These are phyloP conservation scores for Osmerus mordax DNA, from an alignment of 2,113 vertebrate genomes.

Conservation along the genomic window DNA sequence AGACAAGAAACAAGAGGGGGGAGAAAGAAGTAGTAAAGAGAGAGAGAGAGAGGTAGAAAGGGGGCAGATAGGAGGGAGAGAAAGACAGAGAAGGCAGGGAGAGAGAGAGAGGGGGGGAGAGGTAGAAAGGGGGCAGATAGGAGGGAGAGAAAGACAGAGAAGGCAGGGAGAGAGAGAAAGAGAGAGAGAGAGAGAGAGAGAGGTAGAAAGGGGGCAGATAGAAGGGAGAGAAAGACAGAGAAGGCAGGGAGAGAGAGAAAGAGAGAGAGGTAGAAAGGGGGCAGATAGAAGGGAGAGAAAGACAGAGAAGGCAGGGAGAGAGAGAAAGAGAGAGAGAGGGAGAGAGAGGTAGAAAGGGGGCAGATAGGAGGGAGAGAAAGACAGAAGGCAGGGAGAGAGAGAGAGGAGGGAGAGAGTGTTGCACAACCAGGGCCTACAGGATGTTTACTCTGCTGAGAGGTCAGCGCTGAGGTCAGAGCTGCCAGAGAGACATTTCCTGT, in stretches of 20 bases:
- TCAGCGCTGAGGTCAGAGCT: constrained; percentile 5
- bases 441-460: constrained; percentile 22
- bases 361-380: background rate
- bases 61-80: no score
- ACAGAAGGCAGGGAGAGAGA: no score
- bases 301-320: no score
- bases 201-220: constrained; percentile 10
- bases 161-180: constrained; percentile 2
- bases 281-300: no score
- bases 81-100: no score
- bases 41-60: no score
- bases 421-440: constrained; percentile 13
- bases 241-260: background rate
- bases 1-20: background rate
- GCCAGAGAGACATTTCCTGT: constrained; percentile 20
- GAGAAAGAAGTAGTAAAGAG: background rate
- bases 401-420: background rate
- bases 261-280: constrained; percentile 9
- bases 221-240: constrained; percentile 7
- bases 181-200: background rate
- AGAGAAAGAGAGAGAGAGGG: constrained; percentile 1
- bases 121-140: no score
- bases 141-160: constrained; percentile 3
- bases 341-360: background rate
- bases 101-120: no score